Evolutionary conservation across 2,113 vertebrate species (phyloP).

Genomic region (Paedocypris sp.): DNA sequence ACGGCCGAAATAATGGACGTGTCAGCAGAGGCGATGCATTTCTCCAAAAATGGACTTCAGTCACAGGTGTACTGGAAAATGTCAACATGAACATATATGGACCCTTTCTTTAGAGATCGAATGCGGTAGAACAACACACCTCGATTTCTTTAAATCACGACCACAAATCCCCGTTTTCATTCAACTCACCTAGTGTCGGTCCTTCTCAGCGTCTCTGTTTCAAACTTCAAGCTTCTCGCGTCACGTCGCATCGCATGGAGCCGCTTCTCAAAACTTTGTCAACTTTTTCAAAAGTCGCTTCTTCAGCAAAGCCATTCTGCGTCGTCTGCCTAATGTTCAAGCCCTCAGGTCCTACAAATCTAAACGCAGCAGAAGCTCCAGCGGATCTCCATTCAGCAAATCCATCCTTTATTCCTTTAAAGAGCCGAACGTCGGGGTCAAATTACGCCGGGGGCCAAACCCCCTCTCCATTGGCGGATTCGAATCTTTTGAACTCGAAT

Average conservation of each 20-base stretch:
- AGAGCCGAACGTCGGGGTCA: conserved; percentile 56
- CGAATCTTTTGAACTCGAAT: too few species aligned
- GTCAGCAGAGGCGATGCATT: background rate
- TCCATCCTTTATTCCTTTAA: conserved; percentile 67
- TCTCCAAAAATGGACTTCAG: conserved; percentile 44
- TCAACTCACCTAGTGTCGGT: conserved; percentile 33
- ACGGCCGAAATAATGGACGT: background rate
- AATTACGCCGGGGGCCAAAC: conserved; percentile 50
- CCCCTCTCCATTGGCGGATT: conserved; percentile 31
- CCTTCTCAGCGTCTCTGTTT: conserved; percentile 17
- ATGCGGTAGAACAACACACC: background rate
- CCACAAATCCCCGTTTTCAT: conserved; percentile 22
- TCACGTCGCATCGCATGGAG: conserved; percentile 8
- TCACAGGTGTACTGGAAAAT: conserved; percentile 50
- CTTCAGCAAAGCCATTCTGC: conserved; percentile 2
- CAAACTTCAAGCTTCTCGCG: conserved; percentile 41
- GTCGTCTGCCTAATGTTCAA: conserved; percentile 12
- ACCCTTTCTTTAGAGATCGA: background rate
- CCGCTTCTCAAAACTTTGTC: background rate
- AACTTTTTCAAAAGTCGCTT: background rate
- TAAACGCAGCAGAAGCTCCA: conserved; percentile 38
- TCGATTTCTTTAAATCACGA: background rate
- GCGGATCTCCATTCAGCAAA: conserved; percentile 52
- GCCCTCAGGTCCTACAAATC: conserved; percentile 27
- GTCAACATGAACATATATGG: background rate